phyloP scores from a whole-genome alignment of 2,888 invertebrate species.

The Pammene aurita region DNA sequence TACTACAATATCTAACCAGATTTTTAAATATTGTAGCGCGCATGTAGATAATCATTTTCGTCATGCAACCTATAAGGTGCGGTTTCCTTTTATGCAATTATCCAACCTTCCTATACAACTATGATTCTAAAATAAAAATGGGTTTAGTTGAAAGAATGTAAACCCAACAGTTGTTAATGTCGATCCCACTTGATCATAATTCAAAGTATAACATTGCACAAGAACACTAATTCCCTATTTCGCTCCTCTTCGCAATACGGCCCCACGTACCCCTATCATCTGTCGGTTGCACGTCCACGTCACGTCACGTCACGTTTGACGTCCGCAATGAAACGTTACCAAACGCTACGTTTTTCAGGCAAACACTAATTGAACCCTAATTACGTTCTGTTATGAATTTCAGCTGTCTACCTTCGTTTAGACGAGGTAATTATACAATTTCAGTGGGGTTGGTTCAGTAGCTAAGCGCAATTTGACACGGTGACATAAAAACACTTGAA shows the following conservation, averaged over 20 bases:
- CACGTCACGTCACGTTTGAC: constrained; percentile 64
- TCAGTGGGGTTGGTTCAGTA: constrained; percentile 11
- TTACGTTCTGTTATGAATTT: constrained; percentile 41
- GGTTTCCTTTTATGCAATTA: too few species aligned
- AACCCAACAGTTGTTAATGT: too few species aligned
- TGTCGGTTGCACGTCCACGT: constrained; percentile 72
- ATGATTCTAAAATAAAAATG: too few species aligned
- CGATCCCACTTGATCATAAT: not conserved
- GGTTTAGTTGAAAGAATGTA: too few species aligned
- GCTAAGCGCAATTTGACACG: constrained; percentile 22
- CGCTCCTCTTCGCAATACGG: constrained; percentile 50
- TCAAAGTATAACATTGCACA: constrained; percentile 9
- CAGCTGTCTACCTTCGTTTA: constrained; percentile 39
- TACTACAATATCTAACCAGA: too few species aligned
- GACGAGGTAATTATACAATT: constrained; percentile 37
- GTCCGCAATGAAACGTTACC: constrained; percentile 38
- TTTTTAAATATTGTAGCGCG: too few species aligned
- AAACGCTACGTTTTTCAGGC: constrained; percentile 40
- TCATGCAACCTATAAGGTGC: too few species aligned
- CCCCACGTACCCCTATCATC: constrained; percentile 72
- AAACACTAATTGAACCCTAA: constrained; percentile 38
- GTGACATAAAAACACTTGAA: constrained; percentile 19
- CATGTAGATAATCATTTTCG: too few species aligned
- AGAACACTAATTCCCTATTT: constrained; percentile 11
- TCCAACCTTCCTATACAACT: too few species aligned